Conservation (phyloP, 37 sponge, comb jelly and placozoan species). For the Ephydatia muelleri region DNA sequence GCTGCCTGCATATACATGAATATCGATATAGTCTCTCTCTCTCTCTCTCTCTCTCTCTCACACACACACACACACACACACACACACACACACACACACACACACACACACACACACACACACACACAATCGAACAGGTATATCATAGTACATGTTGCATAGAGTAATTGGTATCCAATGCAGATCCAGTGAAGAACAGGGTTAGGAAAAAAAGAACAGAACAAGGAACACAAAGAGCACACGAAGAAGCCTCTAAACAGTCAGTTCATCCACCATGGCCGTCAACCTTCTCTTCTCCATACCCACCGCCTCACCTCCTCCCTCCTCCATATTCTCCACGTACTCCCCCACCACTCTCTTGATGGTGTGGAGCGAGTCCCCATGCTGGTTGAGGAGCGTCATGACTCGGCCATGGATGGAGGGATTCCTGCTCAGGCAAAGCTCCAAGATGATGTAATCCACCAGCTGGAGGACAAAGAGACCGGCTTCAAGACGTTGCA, state of each 20-base stretch:
- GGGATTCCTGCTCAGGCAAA: slow-evolving; percentile 45
- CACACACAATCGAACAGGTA: too few species aligned
- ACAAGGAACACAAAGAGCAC: background rate
- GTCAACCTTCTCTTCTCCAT: slow-evolving; percentile 14
- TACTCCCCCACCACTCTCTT: slow-evolving; percentile 66
- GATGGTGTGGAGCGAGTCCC: slow-evolving; percentile 56
- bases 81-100: slow-evolving; percentile 23
- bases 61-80: slow-evolving; percentile 29
- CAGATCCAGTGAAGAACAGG: background rate
- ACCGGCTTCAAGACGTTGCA: slow-evolving; percentile 90
- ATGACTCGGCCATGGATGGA: slow-evolving; percentile 41
- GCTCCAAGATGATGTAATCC: slow-evolving; percentile 81
- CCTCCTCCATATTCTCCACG: slow-evolving; percentile 47
- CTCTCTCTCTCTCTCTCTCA: slow-evolving; percentile 21
- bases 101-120: slow-evolving; percentile 23
- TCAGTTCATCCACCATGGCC: background rate
- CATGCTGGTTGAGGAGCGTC: slow-evolving; percentile 68
- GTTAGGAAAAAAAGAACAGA: background rate
- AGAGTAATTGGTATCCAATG: background rate
- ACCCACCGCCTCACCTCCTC: slow-evolving; percentile 5
- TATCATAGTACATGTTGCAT: background rate
- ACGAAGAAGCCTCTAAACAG: background rate
- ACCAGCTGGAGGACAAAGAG: slow-evolving; percentile 91
- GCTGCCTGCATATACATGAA: too few species aligned
- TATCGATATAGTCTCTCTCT: background rate